Evolutionary conservation across 2,113 vertebrate genomes (phyloP).

Genomic region (Struthio camelus): DNA sequence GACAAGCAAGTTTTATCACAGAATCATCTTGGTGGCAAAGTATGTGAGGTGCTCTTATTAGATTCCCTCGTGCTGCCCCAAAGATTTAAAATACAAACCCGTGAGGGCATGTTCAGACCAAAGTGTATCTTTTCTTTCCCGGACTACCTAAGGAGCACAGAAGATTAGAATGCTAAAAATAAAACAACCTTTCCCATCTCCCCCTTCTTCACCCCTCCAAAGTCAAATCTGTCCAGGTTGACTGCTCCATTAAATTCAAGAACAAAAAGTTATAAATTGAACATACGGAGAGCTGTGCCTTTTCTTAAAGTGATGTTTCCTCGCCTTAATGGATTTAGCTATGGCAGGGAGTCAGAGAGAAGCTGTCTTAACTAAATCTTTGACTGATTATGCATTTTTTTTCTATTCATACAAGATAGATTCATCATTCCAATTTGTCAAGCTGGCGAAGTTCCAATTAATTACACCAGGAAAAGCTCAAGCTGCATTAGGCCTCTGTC

Average conservation of each 20-base stretch:
- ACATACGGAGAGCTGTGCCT: constrained; percentile 75
- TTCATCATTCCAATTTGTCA: constrained; percentile 99
- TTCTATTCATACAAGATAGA: constrained; percentile 98
- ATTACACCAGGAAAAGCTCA: constrained; percentile 89
- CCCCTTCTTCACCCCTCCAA: constrained; percentile 39
- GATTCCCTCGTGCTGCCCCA: background rate
- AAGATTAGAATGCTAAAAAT: constrained; percentile 64
- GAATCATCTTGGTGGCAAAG: background rate
- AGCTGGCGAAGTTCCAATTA: constrained; percentile 97
- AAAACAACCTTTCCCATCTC: constrained; percentile 57
- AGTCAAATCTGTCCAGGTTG: constrained; percentile 85
- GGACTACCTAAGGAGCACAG: background rate
- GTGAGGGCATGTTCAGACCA: background rate
- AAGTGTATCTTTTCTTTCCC: background rate
- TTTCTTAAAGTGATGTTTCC: constrained; percentile 83
- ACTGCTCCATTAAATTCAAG: constrained; percentile 89
- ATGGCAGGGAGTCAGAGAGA: constrained; percentile 82
- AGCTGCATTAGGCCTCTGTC: constrained; percentile 89
- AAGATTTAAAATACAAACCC: background rate
- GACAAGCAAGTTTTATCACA: constrained; percentile 43
- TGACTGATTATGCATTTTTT: constrained; percentile 99
- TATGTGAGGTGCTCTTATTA: constrained; percentile 7
- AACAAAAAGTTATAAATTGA: constrained; percentile 92
- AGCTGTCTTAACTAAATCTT: constrained; percentile 93
- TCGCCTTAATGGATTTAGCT: constrained; percentile 90